Evolutionary conservation across 1,140 invertebrate species (phyloP), one percentile per base, ranked within the genome.

Genomic region (Bombus affinis): DNA sequence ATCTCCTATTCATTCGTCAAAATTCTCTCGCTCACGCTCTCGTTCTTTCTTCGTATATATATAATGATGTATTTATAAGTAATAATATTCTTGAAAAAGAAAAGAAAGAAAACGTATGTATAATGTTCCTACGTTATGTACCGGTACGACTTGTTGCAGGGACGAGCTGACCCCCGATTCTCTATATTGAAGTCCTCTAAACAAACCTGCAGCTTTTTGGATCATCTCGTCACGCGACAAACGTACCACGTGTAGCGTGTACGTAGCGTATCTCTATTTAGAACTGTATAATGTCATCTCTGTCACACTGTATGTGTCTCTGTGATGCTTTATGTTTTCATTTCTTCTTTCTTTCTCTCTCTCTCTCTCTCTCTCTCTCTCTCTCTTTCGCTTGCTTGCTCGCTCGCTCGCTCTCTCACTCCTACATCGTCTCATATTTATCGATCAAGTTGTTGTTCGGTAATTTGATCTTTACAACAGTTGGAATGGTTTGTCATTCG

Each of bases 61-160:
- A 91, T 94, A 94, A 93, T 93, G 90, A 93, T 93, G 91, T 94
- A 93, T 94, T 93, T 93, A 93, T 94, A 94, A 94, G 91, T 93
- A 94, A 93, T 94, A 93, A 93, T 94, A 94, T 94, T 94, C 87
- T 92, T 93, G 89, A 91, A 90, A 88, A 92, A 86, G 91, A 89
- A 88, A 91, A 92, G 92, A 88, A 92, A 89, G 84, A 90, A 85
- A 85, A 86, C 59, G 83, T 91, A 90, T 92, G 90, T 93, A 93
- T 93, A 92, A 92, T 93, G 90, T 93, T 90, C 92, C 92, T 94
- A 94, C 92, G 90, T 94, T 92, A 91, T 89, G 89, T 89, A 90
- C 74, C 62, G 79, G 86, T 92, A 93, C 92, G 90, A 86, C 86
- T 68, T 92, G 87, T 15, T 85, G 88, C 85, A 78, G 89, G 83